Percentiles rank a stretch among this genome's conserved stretches.
Evolutionary conservation across 2,797 vertebrate genomes (phyloP).

Genomic region (Lacerta agilis): DNA sequence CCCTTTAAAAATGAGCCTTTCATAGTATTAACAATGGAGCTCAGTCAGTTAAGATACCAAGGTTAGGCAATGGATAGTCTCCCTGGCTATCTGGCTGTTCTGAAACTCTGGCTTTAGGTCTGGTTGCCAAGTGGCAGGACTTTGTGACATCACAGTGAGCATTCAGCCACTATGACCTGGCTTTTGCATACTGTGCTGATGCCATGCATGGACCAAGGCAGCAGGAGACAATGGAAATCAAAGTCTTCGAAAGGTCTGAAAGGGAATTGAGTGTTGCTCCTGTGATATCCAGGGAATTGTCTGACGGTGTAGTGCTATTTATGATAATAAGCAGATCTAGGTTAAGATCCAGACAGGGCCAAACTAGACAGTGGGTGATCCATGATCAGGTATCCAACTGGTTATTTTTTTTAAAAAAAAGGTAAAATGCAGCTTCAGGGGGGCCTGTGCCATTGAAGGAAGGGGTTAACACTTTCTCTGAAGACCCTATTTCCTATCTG

Average conservation of each 20-base stretch:
- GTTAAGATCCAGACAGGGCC: not conserved
- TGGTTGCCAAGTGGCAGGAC: not conserved
- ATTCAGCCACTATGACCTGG: not conserved
- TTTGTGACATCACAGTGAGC: slow-evolving; percentile 2
- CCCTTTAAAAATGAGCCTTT: not conserved
- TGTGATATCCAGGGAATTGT: not conserved
- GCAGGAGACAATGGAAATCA: not conserved
- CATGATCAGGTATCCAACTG: not conserved
- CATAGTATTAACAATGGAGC: not conserved
- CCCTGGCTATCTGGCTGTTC: not conserved
- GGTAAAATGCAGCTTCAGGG: not conserved
- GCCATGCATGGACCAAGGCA: not conserved
- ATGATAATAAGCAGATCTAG: not conserved
- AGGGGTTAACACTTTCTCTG: not conserved
- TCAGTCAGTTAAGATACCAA: not conserved
- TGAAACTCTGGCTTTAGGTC: not conserved
- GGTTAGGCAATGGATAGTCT: not conserved
- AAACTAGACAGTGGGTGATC: not conserved
- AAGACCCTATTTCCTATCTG: not conserved
- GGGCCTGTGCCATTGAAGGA: not conserved
- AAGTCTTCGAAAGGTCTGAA: not conserved
- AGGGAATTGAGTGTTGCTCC: not conserved
- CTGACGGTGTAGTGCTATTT: not conserved
- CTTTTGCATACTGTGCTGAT: not conserved
- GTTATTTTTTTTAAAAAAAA: not conserved